A percentile compares a stretch with the other conserved stretches of the same genome.
Conservation (phyloP, 2,797 vertebrate species). For the Hippopotamyrus pictus region DNA sequence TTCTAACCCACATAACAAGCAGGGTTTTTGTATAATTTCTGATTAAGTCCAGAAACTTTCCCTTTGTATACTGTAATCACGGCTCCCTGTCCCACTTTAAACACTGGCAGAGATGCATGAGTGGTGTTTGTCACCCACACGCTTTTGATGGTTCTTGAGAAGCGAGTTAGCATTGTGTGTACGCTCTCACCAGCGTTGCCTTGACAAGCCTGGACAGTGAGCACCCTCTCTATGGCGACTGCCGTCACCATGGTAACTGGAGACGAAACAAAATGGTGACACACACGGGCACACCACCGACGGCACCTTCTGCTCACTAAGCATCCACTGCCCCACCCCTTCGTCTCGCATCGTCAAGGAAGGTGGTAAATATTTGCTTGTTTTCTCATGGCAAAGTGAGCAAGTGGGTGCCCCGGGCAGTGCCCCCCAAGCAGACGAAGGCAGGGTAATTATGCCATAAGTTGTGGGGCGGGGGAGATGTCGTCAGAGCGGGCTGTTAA, state of each 20-base stretch:
- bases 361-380: slow-evolving; percentile 35
- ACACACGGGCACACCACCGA: neutral
- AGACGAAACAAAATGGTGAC: slow-evolving; percentile 28
- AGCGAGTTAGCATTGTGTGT: slow-evolving; percentile 28
- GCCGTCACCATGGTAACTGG: slow-evolving; percentile 63
- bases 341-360: neutral
- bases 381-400: slow-evolving; percentile 25
- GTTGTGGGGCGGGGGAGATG: slow-evolving; percentile 24
- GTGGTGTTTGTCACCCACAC: neutral
- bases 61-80: neutral
- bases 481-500: slow-evolving; percentile 3
- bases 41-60: neutral
- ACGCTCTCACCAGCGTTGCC: slow-evolving; percentile 21
- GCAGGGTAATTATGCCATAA: slow-evolving; percentile 37
- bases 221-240: slow-evolving; percentile 40
- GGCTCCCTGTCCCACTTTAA: neutral
- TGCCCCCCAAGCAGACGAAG: slow-evolving; percentile 10
- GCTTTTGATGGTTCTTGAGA: slow-evolving; percentile 7
- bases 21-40: neutral
- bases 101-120: neutral
- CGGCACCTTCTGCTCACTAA: neutral
- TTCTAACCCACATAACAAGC: neutral
- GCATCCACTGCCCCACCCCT: neutral
- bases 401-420: neutral
- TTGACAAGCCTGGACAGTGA: slow-evolving; percentile 33